Conservation (phyloP, 2,888 invertebrate genomes). For the Liodrosophila aerea region DNA sequence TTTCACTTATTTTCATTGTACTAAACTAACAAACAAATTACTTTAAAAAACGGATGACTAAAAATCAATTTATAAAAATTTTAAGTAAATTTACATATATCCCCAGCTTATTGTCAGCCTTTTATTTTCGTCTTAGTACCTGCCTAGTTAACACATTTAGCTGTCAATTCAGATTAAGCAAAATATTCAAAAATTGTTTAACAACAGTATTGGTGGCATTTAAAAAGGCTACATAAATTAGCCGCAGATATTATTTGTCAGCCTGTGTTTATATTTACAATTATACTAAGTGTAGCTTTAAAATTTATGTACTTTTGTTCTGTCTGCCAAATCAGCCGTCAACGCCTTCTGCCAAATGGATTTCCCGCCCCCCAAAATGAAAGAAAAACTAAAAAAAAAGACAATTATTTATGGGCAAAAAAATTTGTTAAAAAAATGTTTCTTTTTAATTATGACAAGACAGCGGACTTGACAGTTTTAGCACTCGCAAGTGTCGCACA, state of each 20-base stretch:
- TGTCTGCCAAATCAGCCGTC: slow-evolving; percentile 64
- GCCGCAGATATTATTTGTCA: slow-evolving; percentile 50
- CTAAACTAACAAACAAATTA: too few relatives aligned
- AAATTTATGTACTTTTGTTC: slow-evolving; percentile 43
- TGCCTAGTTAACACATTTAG: slow-evolving; percentile 23
- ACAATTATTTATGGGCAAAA: slow-evolving; percentile 49
- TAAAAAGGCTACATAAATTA: slow-evolving; percentile 58
- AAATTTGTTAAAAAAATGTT: slow-evolving; percentile 55
- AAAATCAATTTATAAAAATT: too few relatives aligned
- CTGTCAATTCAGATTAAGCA: slow-evolving; percentile 37
- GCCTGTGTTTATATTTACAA: slow-evolving; percentile 5
- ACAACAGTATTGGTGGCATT: slow-evolving; percentile 13
- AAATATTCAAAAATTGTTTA: slow-evolving; percentile 11
- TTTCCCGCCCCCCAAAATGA: slow-evolving; percentile 33
- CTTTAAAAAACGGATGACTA: too few relatives aligned
- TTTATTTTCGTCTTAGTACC: not conserved
- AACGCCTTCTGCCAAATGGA: slow-evolving; percentile 67
- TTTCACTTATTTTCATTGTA: too few relatives aligned
- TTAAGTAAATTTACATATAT: too few relatives aligned
- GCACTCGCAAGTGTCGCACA: slow-evolving; percentile 53
- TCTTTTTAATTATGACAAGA: slow-evolving; percentile 76
- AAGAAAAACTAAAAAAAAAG: slow-evolving; percentile 23
- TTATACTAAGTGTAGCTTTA: slow-evolving; percentile 21
- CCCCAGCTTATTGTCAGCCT: too few relatives aligned
- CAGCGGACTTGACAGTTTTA: slow-evolving; percentile 67